phyloP scores from a whole-genome alignment of 2,797 vertebrate genomes.

The Octomys mimax region DNA sequence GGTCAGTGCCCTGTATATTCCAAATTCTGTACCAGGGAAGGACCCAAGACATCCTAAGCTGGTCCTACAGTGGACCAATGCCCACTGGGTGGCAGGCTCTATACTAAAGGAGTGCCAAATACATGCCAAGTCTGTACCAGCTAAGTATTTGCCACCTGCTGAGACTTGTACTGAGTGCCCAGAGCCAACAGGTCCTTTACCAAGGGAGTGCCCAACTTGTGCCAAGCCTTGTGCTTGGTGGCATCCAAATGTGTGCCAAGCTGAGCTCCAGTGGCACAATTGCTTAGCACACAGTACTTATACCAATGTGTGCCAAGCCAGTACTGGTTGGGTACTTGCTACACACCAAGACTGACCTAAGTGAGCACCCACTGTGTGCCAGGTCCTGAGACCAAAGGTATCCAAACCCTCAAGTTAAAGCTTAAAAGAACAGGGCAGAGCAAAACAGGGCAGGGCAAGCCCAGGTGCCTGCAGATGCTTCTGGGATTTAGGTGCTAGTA shows the following conservation, averaged over 20 bases:
- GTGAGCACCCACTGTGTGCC: constrained; percentile 45
- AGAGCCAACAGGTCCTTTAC: constrained; percentile 18
- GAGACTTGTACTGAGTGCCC: constrained; percentile 34
- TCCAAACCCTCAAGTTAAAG: constrained; percentile 40
- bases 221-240: constrained; percentile 34
- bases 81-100: neutral
- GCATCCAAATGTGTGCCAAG: neutral
- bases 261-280: too few relatives aligned
- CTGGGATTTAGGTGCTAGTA: constrained; percentile 39
- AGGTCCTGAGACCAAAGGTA: constrained; percentile 39
- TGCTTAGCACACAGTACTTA: too few relatives aligned
- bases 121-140: neutral
- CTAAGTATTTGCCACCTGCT: constrained; percentile 28
- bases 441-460: constrained; percentile 34
- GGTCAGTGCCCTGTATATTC: neutral
- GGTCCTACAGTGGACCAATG: neutral
- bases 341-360: constrained; percentile 36
- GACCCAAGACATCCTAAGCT: neutral
- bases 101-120: neutral
- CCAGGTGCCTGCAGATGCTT: constrained; percentile 33
- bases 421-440: constrained; percentile 26
- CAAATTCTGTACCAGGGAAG: neutral
- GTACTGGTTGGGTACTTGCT: constrained; percentile 34
- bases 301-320: neutral
- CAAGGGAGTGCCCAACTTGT: neutral